Base-by-base conservation (phyloP, 2,113 vertebrate species). In the Eurystomus gularis region DNA sequence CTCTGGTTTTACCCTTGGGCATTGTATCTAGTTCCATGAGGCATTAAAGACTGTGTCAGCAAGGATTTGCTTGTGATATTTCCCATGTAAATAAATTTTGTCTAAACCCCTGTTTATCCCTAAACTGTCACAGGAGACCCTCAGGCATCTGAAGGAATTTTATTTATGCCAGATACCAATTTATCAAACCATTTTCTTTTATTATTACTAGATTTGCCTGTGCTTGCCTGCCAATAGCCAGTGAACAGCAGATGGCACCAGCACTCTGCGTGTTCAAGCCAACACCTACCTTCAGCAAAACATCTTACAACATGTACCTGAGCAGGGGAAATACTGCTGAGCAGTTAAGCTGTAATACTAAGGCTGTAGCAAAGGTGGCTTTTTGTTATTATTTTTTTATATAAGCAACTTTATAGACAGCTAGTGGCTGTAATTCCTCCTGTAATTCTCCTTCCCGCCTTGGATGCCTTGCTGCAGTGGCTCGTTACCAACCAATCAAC, bases 171-270 rank as follows among this genome's bases (percentile, higher is more conserved):
- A 28, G 79, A 15, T 52, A 37, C 2, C 46, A 52, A 72, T 80
- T 57, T 72, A 33, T 28, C 39, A 18, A 19, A 52, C 7, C 0
- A 3, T 25, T 28, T n/a, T 20, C 31, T 58, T 69, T 11, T 6
- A 78, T 8, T 54, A 2, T 1, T 35, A 2, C 9, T 52, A 9
- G 60, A 1, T n/a, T 39, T 46, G 78, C 42, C 49, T 4, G 73
- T 2, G 48, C 73, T 21, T 19, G 26, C 57, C 58, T 61, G 80
- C 12, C 60, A 3, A 1, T 1, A 6, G 15, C 31, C 33, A 48
- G 48, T 10, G 9, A 26, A 81, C 97, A 7, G 94, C 97, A 97
- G 97, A 62, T 96, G 97, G 97, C 97, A 97, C 88, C 96, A 95
- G 92, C 64, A 3, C 17, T 31, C 91, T 46, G 85, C 7, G 44